Conservation (phyloP, 2,113 vertebrate genomes). For the Cinclus mexicanus region DNA sequence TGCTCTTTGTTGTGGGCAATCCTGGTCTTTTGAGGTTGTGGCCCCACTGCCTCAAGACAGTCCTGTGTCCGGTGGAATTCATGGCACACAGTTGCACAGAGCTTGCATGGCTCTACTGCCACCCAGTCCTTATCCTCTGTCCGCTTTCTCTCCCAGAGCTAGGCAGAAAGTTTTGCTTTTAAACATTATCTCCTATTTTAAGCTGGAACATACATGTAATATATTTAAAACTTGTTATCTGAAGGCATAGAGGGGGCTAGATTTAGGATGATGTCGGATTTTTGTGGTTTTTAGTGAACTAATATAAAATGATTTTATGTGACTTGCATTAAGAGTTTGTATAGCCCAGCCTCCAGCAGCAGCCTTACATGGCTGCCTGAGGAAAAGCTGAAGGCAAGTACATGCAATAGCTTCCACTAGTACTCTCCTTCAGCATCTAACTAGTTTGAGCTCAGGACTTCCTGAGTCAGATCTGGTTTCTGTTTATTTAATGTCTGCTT, state of each 20-base stretch:
- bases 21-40: background rate
- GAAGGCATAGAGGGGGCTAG: background rate
- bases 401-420: slow-evolving; percentile 32
- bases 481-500: slow-evolving; percentile 36
- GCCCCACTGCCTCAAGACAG: background rate
- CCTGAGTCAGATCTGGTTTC: slow-evolving; percentile 26
- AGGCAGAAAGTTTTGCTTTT: slow-evolving; percentile 43
- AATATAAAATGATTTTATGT: background rate
- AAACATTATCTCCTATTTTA: slow-evolving; percentile 6
- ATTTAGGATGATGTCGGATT: background rate
- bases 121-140: background rate
- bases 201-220: background rate
- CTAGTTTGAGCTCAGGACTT: background rate
- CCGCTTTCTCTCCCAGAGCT: slow-evolving; percentile 8
- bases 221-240: background rate
- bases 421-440: slow-evolving; percentile 5
- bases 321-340: background rate
- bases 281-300: background rate
- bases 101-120: background rate
- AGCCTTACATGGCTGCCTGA: background rate
- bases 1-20: background rate
- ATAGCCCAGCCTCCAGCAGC: background rate
- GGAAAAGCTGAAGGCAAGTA: background rate
- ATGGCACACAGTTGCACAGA: accelerated
- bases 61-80: accelerated